Evolutionary conservation across 2,888 invertebrate species (phyloP).

Genomic region (Odontocolon sp.): DNA sequence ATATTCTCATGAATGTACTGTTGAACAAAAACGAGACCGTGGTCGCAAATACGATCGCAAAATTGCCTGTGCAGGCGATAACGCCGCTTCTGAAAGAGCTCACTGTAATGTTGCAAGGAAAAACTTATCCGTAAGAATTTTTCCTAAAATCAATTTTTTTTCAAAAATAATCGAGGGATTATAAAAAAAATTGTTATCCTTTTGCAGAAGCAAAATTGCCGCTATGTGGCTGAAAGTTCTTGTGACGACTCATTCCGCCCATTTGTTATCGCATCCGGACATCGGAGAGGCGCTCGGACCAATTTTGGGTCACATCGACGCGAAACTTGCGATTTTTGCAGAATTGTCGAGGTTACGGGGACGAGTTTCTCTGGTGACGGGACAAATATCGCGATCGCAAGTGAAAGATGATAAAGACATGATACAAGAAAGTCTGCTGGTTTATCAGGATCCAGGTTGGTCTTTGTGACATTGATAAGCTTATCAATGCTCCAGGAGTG

Average conservation of each 20-base stretch:
- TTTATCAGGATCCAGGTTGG: slow-evolving; percentile 83
- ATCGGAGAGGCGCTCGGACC: slow-evolving; percentile 83
- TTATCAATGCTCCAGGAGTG: not conserved
- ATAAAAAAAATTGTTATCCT: not conserved
- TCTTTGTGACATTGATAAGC: not conserved
- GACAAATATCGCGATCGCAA: slow-evolving; percentile 81
- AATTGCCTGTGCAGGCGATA: slow-evolving; percentile 89
- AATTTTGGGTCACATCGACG: slow-evolving; percentile 83
- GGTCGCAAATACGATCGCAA: slow-evolving; percentile 88
- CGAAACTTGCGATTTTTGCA: slow-evolving; percentile 82
- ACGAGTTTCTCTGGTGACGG: slow-evolving; percentile 84
- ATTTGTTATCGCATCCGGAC: slow-evolving; percentile 85
- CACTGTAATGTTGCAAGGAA: slow-evolving; percentile 85
- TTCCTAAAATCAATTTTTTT: not conserved
- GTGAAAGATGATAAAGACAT: slow-evolving; percentile 80
- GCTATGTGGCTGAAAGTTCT: slow-evolving; percentile 84
- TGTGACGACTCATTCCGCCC: slow-evolving; percentile 84
- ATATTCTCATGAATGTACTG: slow-evolving; percentile 88
- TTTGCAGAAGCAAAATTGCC: slow-evolving; percentile 82
- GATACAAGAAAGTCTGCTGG: slow-evolving; percentile 80
- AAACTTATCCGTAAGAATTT: slow-evolving; percentile 85
- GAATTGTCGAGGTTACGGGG: slow-evolving; percentile 84
- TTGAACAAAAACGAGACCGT: slow-evolving; percentile 85
- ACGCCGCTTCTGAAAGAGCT: slow-evolving; percentile 89
- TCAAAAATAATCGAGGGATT: not conserved